These are phyloP conservation scores for Falco columbarius DNA, from an alignment of 2,797 vertebrate genomes.

Conservation along the genomic window DNA sequence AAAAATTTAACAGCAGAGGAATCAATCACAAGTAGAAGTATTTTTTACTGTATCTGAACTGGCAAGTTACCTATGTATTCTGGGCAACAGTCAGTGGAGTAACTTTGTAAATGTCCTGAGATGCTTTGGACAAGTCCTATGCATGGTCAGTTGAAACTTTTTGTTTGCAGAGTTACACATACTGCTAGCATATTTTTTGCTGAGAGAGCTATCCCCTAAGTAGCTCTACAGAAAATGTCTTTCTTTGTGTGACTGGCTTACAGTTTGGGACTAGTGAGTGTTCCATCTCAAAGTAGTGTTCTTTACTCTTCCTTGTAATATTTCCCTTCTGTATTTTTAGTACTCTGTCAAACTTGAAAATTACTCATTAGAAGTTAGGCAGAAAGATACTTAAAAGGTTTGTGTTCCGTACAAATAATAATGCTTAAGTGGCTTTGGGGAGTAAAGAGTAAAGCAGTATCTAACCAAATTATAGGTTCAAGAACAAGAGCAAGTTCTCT, in stretches of 20 bases:
- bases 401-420: background rate
- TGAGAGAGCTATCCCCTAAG: background rate
- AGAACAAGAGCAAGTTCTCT: background rate
- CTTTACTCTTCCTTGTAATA: background rate
- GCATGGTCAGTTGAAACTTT: background rate
- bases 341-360: constrained; percentile 7
- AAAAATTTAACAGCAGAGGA: background rate
- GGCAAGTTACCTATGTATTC: background rate
- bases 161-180: background rate
- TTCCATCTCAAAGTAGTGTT: background rate
- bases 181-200: too few relatives aligned
- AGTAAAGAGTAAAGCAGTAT: background rate
- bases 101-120: background rate
- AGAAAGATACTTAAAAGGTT: background rate
- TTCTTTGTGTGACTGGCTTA: background rate
- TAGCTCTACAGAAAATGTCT: background rate
- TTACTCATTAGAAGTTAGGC: constrained; percentile 5
- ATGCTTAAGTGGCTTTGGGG: background rate
- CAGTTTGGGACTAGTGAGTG: background rate
- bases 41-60: background rate
- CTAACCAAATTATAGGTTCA: background rate
- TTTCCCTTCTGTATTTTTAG: background rate
- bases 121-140: background rate
- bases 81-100: background rate
- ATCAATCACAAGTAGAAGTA: background rate